Evolutionary conservation across 2,888 invertebrate genomes (phyloP).

Genomic region (Acronicta psi): DNA sequence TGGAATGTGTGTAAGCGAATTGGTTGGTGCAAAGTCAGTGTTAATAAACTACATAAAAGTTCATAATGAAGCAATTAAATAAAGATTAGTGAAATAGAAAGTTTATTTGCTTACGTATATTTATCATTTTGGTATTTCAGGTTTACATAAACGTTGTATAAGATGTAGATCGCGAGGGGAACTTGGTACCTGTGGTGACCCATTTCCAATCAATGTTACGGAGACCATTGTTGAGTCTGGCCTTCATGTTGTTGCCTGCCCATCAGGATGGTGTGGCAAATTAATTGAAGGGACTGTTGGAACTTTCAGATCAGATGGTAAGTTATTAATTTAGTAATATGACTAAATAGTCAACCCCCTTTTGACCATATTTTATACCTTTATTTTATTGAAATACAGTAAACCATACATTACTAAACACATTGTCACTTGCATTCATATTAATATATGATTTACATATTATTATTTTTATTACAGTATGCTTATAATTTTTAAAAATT

Average conservation of each 20-base stretch:
- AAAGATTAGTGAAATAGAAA: conserved; percentile 25
- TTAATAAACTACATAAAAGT: conserved; percentile 8
- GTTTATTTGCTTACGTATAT: conserved; percentile 4
- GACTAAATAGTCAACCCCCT: background rate
- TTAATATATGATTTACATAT: too few species aligned
- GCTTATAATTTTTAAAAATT: too few species aligned
- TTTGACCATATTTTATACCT: too few species aligned
- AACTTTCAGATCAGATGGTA: conserved; percentile 94
- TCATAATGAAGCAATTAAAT: background rate
- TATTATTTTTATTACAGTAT: too few species aligned
- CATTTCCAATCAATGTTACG: conserved; percentile 94
- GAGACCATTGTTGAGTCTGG: conserved; percentile 92
- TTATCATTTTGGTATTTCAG: conserved; percentile 77
- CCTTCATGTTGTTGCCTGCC: conserved; percentile 93
- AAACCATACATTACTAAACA: too few species aligned
- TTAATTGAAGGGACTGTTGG: conserved; percentile 93
- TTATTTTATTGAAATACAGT: too few species aligned
- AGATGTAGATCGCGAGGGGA: conserved; percentile 96
- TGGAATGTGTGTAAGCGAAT: conserved; percentile 23
- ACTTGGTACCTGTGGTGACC: conserved; percentile 96
- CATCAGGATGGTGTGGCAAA: conserved; percentile 98
- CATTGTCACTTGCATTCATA: too few species aligned
- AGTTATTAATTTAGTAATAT: conserved; percentile 29
- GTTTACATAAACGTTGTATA: conserved; percentile 93
- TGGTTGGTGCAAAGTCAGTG: conserved; percentile 4